Percentiles rank a stretch among this genome's conserved stretches.
These are phyloP conservation scores for Centruroides sculpturatus DNA, from an alignment of 1,140 invertebrate species.

Conservation along the genomic window DNA sequence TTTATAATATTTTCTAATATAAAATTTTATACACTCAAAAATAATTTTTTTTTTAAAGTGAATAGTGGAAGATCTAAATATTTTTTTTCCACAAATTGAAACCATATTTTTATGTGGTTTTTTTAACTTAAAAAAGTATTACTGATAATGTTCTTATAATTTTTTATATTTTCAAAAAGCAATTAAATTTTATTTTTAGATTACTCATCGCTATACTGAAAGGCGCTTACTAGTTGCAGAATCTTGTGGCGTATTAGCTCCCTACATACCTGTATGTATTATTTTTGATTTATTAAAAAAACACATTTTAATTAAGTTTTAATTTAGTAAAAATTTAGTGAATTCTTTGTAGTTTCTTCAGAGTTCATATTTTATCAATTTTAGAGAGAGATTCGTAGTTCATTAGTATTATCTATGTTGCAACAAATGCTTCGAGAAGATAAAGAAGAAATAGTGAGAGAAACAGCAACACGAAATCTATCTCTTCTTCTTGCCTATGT, in stretches of 20 bases:
- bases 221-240: constrained; percentile 53
- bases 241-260: constrained; percentile 51
- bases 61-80: no score
- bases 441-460: constrained; percentile 46
- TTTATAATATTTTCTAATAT: no score
- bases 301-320: neutral
- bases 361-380: constrained; percentile 13
- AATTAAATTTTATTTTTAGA: constrained; percentile 23
- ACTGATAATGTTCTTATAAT: no score
- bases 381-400: constrained; percentile 47
- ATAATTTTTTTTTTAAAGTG: no score
- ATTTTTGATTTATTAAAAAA: constrained; percentile 21
- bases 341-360: neutral
- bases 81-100: no score
- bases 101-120: no score
- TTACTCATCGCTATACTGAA: constrained; percentile 54
- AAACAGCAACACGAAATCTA: constrained; percentile 45
- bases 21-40: no score
- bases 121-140: no score
- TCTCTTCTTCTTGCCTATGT: constrained; percentile 46
- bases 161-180: neutral
- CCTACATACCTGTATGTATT: constrained; percentile 45
- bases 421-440: constrained; percentile 59
- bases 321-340: neutral
- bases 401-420: constrained; percentile 54